Evolutionary conservation across 2,888 invertebrate species (phyloP), one percentile per base, ranked within the genome.

Genomic region (Resseliella maxima): DNA sequence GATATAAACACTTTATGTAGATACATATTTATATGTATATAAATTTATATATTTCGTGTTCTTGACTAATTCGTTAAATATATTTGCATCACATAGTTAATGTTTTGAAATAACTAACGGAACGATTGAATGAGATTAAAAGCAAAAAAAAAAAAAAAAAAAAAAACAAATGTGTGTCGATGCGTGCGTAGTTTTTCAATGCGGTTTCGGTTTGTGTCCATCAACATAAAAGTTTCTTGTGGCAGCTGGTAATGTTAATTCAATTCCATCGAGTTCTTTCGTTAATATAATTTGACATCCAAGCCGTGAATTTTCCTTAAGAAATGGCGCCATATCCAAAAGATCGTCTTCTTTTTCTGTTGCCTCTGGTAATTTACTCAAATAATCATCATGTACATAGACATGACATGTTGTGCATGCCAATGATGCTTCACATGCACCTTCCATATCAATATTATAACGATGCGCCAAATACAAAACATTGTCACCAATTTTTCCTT

Each of bases 371-470:
- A 99, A 91, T 90, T 94, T 94, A 87, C 96, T 94, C 35, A 93
- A 90, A 90, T 94, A 95, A 41, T 95, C 92, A 85, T 94, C 93
- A 86, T 95, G 92, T 5, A 99, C 96, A 90, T 99, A 99, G 0
- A 98, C 96, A 91, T 99, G 99, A 89, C 99, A 99, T 0, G 99
- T 99, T 27, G 98, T 98, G 90, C 99, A 99, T 0, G 99, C 99
- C 89, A 99, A 90, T 0, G 99, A 99, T 0, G 99, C 99, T 92
- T 99, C 99, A 92, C 99, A 99, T 0, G 99, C 99, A 87, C 97
- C 96, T 94, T 99, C 99, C 94, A 99, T 95, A 90, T 97, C 97
- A 88, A 99, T 94, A 87, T 95, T 95, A 92, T 97, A 93, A 90
- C 98, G 93, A 90, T 99, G 98, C 0, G 99, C 99, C 89, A 99